Evolutionary conservation across 2,888 invertebrate genomes (phyloP), one percentile per base, ranked within the genome.

Genomic region (Melinopterus prodromus): DNA sequence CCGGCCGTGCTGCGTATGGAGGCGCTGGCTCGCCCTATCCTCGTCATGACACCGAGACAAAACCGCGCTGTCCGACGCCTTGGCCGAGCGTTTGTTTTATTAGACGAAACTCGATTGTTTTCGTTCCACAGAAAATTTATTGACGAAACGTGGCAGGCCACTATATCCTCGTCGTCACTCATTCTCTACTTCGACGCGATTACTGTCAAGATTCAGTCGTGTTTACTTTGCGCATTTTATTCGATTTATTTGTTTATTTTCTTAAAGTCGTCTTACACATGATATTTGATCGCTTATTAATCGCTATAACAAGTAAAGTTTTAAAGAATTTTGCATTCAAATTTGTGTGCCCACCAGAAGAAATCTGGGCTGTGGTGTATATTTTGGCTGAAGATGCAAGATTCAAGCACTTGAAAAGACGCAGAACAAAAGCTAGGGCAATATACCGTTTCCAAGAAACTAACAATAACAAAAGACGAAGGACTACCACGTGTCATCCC

Each of bases 1-100:
- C 77, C 79, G 79, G 77, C 77, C 79, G 79, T 79, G 80, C 26
- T 79, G 80, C 80, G 77, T 26, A 35, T 26, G 70, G 16, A 16
- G 53, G 26, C 26, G 26, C 74, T 37, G 36, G 74, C 74, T 2
- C n/a, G 37, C 36, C 74, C 35, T 37, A 35, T 16, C 16, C 70
- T 16, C 71, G 35, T 71, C 71, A 71, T 35, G 35, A 35, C 74
- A 35, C 74, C n/a, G 74, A 37, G 53, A 53, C 53, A 74, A n/a
- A 37, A 74, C 35, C 71, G 74, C 74, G 74, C 53, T 53, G 53
- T 74, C 37, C 74, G 74, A 26, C 74, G 71, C 16, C 26, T 26
- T 26, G 26, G 26, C 26, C 71, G 12, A 16, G 9, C 71, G 74
- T 36, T 74, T 74, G 74, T 74, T 74, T 74, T 74, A 74, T n/a